Evolutionary conservation across 1,140 invertebrate genomes (phyloP).

Genomic region (Leptopilina boulardi): DNA sequence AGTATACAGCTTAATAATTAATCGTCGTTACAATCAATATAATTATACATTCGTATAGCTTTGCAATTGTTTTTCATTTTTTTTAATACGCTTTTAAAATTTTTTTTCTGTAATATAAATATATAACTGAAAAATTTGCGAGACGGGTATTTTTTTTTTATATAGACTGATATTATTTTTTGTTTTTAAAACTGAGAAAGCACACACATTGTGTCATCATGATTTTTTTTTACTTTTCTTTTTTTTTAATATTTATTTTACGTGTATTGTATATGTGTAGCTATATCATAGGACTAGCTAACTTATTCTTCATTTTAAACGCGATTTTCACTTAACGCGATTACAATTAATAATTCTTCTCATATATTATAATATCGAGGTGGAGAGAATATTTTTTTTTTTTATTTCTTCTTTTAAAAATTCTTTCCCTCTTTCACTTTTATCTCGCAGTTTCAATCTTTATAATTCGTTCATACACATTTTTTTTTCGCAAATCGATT

Average conservation of each 20-base stretch:
- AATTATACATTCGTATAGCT: constrained; percentile 42
- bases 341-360: constrained; percentile 7
- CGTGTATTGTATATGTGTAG: constrained; percentile 28
- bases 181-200: constrained; percentile 12
- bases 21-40: constrained; percentile 65
- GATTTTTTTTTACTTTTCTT: neutral
- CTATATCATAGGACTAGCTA: constrained; percentile 26
- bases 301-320: neutral
- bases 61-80: neutral
- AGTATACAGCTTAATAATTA: constrained; percentile 69
- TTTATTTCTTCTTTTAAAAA: no score
- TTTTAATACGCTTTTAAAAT: neutral
- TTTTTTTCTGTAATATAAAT: neutral
- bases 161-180: constrained; percentile 1
- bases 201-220: constrained; percentile 17
- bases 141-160: neutral
- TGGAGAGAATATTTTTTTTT: constrained; percentile 31
- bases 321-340: constrained; percentile 1
- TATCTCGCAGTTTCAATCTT: constrained; percentile 15
- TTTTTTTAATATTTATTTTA: constrained; percentile 34
- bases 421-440: constrained; percentile 37
- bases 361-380: neutral
- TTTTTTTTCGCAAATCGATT: no score
- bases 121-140: neutral
- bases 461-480: neutral